A percentile compares a stretch with the other conserved stretches of the same genome.
Evolutionary conservation across 2,113 vertebrate genomes (phyloP).

Genomic region (Myotis yumanensis): DNA sequence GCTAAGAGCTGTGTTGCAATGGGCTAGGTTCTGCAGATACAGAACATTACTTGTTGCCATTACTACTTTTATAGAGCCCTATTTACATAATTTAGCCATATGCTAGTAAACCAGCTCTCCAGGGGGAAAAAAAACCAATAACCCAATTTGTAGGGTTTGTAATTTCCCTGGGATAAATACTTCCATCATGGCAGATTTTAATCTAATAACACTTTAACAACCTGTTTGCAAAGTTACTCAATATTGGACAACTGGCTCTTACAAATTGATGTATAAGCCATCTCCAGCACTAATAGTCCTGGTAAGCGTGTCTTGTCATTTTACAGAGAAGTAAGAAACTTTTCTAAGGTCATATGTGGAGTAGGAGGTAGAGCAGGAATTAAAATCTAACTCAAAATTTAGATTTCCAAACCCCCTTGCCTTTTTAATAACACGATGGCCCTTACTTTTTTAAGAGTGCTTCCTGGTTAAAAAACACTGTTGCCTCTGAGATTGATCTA

Average conservation of each 20-base stretch:
- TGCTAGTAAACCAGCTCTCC: not conserved
- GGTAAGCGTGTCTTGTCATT: not conserved
- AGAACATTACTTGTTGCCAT: not conserved
- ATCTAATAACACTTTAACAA: constrained; percentile 24
- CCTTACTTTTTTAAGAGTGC: not conserved
- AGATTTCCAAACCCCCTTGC: constrained; percentile 20
- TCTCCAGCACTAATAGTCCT: not conserved
- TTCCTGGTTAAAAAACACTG: constrained; percentile 17
- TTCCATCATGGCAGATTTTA: constrained; percentile 21
- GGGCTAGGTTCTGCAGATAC: not conserved
- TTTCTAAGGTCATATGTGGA: not conserved
- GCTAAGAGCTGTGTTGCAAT: not conserved
- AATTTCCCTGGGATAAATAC: constrained; percentile 14
- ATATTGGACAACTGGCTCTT: constrained; percentile 21
- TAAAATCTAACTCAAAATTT: constrained; percentile 28
- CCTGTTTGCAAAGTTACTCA: constrained; percentile 33
- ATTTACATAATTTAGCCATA: not conserved
- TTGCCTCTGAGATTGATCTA: not conserved
- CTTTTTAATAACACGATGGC: not conserved
- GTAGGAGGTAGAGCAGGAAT: constrained; percentile 9
- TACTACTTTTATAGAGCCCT: not conserved
- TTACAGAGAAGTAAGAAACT: constrained; percentile 22
- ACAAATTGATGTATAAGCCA: not conserved
- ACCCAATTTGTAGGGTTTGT: not conserved
- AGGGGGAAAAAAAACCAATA: not conserved